A percentile compares a stretch with the other conserved stretches of the same genome.
Evolutionary conservation across 2,797 vertebrate species (phyloP).

Genomic region (Ctenosaura bakeri): DNA sequence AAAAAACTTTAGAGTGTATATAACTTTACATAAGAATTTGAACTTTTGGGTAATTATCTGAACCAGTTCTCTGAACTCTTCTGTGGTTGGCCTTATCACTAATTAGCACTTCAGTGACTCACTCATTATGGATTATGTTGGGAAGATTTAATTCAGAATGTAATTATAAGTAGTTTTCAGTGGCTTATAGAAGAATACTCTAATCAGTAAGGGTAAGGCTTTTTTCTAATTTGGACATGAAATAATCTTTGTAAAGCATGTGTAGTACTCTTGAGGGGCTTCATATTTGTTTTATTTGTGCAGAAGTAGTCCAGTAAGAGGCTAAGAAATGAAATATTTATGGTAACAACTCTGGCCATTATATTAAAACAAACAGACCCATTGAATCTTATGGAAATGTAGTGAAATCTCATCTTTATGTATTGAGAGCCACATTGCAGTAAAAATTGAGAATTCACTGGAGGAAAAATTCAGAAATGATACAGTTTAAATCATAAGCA

Average conservation of each 20-base stretch:
- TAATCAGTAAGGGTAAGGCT: slow-evolving; percentile 56
- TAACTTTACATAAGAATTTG: slow-evolving; percentile 70
- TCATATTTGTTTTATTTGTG: slow-evolving; percentile 59
- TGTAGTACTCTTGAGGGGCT: slow-evolving; percentile 49
- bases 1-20: slow-evolving; percentile 46
- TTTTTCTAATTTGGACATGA: slow-evolving; percentile 59
- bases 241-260: slow-evolving; percentile 56
- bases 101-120: slow-evolving; percentile 75
- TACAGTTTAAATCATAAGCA: neutral
- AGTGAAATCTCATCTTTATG: neutral
- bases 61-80: slow-evolving; percentile 77
- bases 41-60: slow-evolving; percentile 77
- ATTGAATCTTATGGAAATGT: neutral
- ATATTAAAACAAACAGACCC: slow-evolving; percentile 27
- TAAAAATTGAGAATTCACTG: neutral
- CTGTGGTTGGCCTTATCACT: slow-evolving; percentile 72
- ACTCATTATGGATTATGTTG: slow-evolving; percentile 75
- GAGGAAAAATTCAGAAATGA: neutral
- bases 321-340: slow-evolving; percentile 50
- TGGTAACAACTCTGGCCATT: slow-evolving; percentile 46
- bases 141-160: slow-evolving; percentile 77
- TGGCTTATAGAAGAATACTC: slow-evolving; percentile 72
- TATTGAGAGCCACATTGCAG: neutral
- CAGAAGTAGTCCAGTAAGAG: slow-evolving; percentile 50
- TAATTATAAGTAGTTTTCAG: slow-evolving; percentile 78